These are phyloP conservation scores for Oryzias sinensis DNA, from an alignment of 2,797 vertebrate genomes.

Conservation along the genomic window DNA sequence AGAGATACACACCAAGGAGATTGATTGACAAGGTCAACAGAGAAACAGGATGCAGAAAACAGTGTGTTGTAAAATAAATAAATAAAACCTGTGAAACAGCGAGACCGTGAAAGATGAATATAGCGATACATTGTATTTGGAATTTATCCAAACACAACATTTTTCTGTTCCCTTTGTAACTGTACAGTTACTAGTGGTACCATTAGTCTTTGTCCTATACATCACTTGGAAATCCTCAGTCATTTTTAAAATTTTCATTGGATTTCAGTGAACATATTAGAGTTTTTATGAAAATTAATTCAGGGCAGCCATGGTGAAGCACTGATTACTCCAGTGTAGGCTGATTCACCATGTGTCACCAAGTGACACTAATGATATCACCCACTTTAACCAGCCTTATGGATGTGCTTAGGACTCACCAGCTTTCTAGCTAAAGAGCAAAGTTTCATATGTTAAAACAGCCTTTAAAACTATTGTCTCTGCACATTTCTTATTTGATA, in stretches of 20 bases:
- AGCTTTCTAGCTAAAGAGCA: slow-evolving; percentile 22
- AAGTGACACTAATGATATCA: slow-evolving; percentile 28
- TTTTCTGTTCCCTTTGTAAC: not conserved
- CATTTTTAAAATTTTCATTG: not conserved
- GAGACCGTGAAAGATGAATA: too few species aligned
- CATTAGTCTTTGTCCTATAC: not conserved
- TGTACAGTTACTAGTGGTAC: not conserved
- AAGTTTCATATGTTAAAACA: slow-evolving; percentile 19
- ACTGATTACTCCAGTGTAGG: slow-evolving; percentile 12
- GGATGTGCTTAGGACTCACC: slow-evolving; percentile 11
- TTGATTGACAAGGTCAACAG: too few species aligned
- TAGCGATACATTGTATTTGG: too few species aligned
- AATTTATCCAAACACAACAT: too few species aligned
- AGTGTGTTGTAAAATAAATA: too few species aligned
- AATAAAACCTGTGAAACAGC: too few species aligned
- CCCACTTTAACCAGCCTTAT: slow-evolving; percentile 17
- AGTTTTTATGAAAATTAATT: not conserved
- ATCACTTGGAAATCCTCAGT: slow-evolving; percentile 1
- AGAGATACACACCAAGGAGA: too few species aligned
- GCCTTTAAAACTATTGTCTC: slow-evolving; percentile 16
- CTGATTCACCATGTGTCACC: slow-evolving; percentile 17
- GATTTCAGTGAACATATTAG: slow-evolving; percentile 9
- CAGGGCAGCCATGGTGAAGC: slow-evolving; percentile 1
- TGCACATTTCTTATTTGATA: slow-evolving; percentile 23
- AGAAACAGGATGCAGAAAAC: too few species aligned